Percentiles rank a stretch among this genome's conserved stretches.
phyloP scores from a whole-genome alignment of 2,888 invertebrate species.

The Serrognathus titanus region DNA sequence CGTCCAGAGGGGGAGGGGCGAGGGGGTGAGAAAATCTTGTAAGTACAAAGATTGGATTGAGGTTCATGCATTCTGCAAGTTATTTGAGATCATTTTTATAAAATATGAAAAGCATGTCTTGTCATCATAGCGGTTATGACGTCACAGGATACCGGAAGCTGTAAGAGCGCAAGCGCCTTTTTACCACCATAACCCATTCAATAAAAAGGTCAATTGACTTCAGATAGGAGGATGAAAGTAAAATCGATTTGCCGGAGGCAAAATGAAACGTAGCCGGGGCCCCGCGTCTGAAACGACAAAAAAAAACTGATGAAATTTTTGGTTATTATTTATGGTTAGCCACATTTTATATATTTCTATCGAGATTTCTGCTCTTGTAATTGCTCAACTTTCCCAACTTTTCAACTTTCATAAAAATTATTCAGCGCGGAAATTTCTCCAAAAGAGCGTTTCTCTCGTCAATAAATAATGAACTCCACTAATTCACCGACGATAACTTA shows the following conservation, averaged over 20 bases:
- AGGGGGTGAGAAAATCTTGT: too few species aligned
- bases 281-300: slow-evolving; percentile 24
- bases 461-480: too few species aligned
- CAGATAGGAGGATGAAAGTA: slow-evolving; percentile 37
- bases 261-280: slow-evolving; percentile 34
- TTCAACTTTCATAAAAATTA: slow-evolving; percentile 1
- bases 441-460: too few species aligned
- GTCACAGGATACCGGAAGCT: slow-evolving; percentile 25
- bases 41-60: too few species aligned
- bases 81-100: slow-evolving; percentile 1
- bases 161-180: slow-evolving; percentile 26
- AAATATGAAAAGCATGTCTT: slow-evolving; percentile 9
- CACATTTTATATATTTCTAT: slow-evolving; percentile 2
- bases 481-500: too few species aligned
- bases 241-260: slow-evolving; percentile 37
- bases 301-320: slow-evolving; percentile 31
- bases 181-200: slow-evolving; percentile 35
- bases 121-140: slow-evolving; percentile 11
- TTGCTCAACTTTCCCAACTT: slow-evolving; percentile 1
- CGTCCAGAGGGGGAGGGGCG: too few species aligned
- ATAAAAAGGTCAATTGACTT: slow-evolving; percentile 41
- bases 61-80: too few species aligned
- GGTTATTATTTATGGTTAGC: slow-evolving; percentile 26
- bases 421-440: neutral
- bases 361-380: neutral